Evolutionary conservation across 2,888 invertebrate genomes (phyloP).

Genomic region (Papilio protenor): DNA sequence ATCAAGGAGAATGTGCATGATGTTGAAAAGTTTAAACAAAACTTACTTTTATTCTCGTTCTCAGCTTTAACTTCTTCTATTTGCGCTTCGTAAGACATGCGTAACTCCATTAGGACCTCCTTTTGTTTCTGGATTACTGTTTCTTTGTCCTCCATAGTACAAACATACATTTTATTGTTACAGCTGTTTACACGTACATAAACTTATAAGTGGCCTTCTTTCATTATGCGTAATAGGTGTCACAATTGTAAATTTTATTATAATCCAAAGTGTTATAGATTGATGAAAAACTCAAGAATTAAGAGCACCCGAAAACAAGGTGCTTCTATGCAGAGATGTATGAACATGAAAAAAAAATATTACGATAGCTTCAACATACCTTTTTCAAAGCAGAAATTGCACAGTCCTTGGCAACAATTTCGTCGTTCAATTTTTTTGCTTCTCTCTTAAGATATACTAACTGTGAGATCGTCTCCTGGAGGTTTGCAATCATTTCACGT

Average conservation of each 20-base stretch:
- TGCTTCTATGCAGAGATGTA: no score
- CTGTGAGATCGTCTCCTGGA: constrained; percentile 77
- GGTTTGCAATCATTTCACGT: constrained; percentile 76
- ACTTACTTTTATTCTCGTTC: constrained; percentile 70
- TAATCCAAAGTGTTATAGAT: no score
- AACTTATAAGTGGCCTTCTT: neutral
- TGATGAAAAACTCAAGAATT: no score
- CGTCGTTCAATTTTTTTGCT: constrained; percentile 70
- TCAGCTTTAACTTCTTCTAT: constrained; percentile 62
- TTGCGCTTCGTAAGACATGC: constrained; percentile 63
- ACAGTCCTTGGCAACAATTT: constrained; percentile 62
- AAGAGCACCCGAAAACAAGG: no score
- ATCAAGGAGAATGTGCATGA: neutral
- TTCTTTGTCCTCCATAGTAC: constrained; percentile 67
- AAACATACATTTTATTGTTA: constrained; percentile 7
- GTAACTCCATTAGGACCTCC: constrained; percentile 60
- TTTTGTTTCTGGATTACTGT: constrained; percentile 60
- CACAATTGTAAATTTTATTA: no score
- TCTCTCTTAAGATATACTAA: constrained; percentile 75
- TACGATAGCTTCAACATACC: constrained; percentile 53
- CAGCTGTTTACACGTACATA: neutral
- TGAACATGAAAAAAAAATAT: no score
- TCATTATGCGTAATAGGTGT: neutral
- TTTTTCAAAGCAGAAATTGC: constrained; percentile 62
- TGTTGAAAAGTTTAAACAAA: constrained; percentile 46